These are phyloP conservation scores for Choristoneura rosaceana DNA, from an alignment of 2,888 invertebrate species.

Conservation along the genomic window DNA sequence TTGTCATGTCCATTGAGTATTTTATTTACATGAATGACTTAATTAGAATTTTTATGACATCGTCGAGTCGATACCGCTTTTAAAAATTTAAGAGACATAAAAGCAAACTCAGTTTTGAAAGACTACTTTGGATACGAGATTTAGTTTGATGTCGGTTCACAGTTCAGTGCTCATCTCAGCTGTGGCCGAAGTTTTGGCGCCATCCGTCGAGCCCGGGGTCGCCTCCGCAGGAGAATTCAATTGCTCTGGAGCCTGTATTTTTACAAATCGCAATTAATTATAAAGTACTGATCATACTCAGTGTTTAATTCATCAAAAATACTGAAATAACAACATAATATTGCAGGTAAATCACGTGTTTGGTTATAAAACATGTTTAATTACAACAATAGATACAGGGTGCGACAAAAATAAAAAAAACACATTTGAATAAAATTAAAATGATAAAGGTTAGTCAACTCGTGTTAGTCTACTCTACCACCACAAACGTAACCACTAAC, in stretches of 20 bases:
- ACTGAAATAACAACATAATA: neutral
- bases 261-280: slow-evolving; percentile 8
- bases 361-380: slow-evolving; percentile 38
- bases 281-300: neutral
- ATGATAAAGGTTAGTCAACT: slow-evolving; percentile 64
- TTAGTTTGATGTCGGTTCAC: slow-evolving; percentile 56
- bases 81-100: slow-evolving; percentile 1
- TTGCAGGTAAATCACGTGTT: slow-evolving; percentile 15
- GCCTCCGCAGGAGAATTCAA: slow-evolving; percentile 61
- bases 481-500: slow-evolving; percentile 54
- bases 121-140: neutral
- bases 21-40: slow-evolving; percentile 16
- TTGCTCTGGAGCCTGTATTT: slow-evolving; percentile 81
- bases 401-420: slow-evolving; percentile 41
- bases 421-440: slow-evolving; percentile 36
- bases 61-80: neutral
- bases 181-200: slow-evolving; percentile 61
- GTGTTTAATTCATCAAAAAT: neutral
- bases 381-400: slow-evolving; percentile 25
- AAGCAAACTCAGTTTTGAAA: slow-evolving; percentile 7
- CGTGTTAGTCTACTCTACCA: slow-evolving; percentile 60
- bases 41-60: neutral
- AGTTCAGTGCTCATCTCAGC: slow-evolving; percentile 90
- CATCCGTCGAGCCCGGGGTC: slow-evolving; percentile 54
- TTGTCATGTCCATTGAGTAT: slow-evolving; percentile 7